Evolutionary conservation across 2,888 invertebrate species (phyloP).

Genomic region (Ethmia dodecea): DNA sequence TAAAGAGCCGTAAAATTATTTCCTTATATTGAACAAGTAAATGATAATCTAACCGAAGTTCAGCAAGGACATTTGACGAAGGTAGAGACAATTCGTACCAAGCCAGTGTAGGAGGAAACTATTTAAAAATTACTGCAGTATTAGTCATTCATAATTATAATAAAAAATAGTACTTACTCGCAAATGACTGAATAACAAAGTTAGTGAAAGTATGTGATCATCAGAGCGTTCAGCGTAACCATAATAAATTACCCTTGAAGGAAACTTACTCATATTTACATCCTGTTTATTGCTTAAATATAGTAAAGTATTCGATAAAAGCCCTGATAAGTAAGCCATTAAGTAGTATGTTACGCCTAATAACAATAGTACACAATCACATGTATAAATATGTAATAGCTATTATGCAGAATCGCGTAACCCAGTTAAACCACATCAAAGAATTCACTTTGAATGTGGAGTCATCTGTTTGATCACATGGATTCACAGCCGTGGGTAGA

Average conservation of each 20-base stretch:
- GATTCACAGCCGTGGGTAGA: conserved; percentile 8
- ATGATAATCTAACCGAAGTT: too few species aligned
- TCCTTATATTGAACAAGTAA: too few species aligned
- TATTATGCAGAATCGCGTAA: conserved; percentile 1
- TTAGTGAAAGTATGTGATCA: conserved; percentile 25
- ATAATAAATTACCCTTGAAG: conserved; percentile 20
- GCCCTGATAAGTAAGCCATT: too few species aligned
- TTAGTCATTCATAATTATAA: not conserved
- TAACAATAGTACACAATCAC: not conserved
- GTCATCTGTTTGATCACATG: conserved; percentile 34
- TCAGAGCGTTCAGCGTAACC: conserved; percentile 26
- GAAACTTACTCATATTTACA: conserved; percentile 5
- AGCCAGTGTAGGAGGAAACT: not conserved
- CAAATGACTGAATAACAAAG: conserved; percentile 6
- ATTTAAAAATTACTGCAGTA: too few species aligned
- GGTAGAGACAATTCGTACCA: too few species aligned
- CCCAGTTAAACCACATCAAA: conserved; percentile 15
- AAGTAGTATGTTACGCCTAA: not conserved
- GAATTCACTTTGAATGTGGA: conserved; percentile 30
- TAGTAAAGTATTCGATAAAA: too few species aligned
- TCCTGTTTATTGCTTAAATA: conserved; percentile 2
- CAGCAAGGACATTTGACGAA: too few species aligned
- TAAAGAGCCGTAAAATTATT: too few species aligned
- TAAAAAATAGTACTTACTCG: conserved; percentile 7
- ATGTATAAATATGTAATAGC: not conserved